phyloP scores from a whole-genome alignment of 2,797 vertebrate genomes.

The Takifugu rubripes region DNA sequence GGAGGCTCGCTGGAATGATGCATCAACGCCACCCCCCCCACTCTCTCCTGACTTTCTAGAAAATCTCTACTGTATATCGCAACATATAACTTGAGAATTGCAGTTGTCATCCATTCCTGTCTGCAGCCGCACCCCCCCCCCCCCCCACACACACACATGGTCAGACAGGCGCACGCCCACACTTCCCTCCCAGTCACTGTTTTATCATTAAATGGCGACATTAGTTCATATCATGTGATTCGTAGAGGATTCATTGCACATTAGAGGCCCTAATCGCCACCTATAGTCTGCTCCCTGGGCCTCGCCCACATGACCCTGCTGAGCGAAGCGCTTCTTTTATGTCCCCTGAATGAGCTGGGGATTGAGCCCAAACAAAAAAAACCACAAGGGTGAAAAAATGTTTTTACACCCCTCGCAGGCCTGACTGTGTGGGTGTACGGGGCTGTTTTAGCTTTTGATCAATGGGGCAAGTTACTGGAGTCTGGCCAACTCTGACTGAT shows the following conservation, averaged over 20 bases:
- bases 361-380: conserved; percentile 89
- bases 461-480: conserved; percentile 86
- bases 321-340: conserved; percentile 91
- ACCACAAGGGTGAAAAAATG: conserved; percentile 84
- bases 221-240: conserved; percentile 89
- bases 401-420: conserved; percentile 76
- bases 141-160: conserved; percentile 10
- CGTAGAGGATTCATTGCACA: conserved; percentile 83
- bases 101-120: conserved; percentile 84
- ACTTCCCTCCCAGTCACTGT: conserved; percentile 69
- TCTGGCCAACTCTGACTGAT: conserved; percentile 77
- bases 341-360: conserved; percentile 82
- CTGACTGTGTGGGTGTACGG: conserved; percentile 61
- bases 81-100: conserved; percentile 75
- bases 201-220: conserved; percentile 88
- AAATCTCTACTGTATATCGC: not conserved
- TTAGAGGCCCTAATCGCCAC: conserved; percentile 85
- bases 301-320: conserved; percentile 88
- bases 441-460: conserved; percentile 70
- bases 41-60: no score
- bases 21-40: no score
- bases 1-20: no score
- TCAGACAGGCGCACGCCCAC: conserved; percentile 33
- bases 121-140: conserved; percentile 50
- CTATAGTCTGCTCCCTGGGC: conserved; percentile 82